Base-by-base conservation (phyloP, 2,797 vertebrate genomes). In the Aulostomus chinensis region DNA sequence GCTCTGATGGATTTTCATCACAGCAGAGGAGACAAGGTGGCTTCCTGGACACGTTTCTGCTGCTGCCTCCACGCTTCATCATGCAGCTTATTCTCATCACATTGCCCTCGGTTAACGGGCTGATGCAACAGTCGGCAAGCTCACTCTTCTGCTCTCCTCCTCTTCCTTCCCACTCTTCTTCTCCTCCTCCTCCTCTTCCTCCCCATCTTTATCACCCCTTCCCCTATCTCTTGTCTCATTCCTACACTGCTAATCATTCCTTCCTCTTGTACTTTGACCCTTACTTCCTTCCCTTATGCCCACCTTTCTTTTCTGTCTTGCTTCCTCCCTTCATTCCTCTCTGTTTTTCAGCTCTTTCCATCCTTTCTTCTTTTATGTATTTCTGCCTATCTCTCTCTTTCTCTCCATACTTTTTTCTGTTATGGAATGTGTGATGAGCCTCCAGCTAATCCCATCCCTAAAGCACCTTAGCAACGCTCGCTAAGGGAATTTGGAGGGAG, bases 391-490 rank as follows among this genome's bases (percentile, higher is more conserved):
- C 58, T 54, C 52, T 50, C 34, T 50, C 17, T 33, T 58, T 52
- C 52, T 56, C 67, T 52, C 18, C 40, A 4, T 63, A 62, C 69
- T 68, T 78, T 80, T 76, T 55, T 53, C 68, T 65, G 71, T 78
- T 78, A 65, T 54, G 79, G 84, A 82, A 87, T 83, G 78, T 79
- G 78, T 79, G 80, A 82, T 83, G 74, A 87, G 83, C 85, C 77
- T 80, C 46, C 70, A 77, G 84, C 83, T 89, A 90, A 90, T 89
- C 89, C 83, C 71, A 61, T 83, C 77, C 82, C 78, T 76, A 90
- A 89, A 90, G 86, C 86, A 88, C 83, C 86, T 90, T 88, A 89
- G 85, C 86, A 88, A 88, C 80, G 82, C 87, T 86, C 72, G 68
- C 86, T 84, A 87, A 79, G 81, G 81, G 74, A 85, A 89, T 87